A percentile compares a stretch with the other conserved stretches of the same genome.
phyloP scores from a whole-genome alignment of 2,888 invertebrate species.

The Chrysolina oricalcia region DNA sequence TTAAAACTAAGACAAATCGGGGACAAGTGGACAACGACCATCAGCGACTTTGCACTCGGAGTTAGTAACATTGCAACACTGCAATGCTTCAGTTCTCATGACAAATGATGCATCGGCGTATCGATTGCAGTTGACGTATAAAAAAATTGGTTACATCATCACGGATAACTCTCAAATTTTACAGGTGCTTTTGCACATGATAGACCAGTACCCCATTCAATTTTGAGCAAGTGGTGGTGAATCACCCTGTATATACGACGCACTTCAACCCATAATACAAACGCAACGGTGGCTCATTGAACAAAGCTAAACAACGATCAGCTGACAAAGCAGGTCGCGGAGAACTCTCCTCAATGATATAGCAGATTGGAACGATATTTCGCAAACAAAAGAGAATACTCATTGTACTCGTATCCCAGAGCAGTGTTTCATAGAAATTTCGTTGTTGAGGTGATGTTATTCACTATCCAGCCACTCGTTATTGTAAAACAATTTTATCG shows the following conservation, averaged over 20 bases:
- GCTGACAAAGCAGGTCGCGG: constrained; percentile 64
- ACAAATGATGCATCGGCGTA: too few species aligned
- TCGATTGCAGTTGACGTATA: too few species aligned
- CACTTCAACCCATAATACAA: neutral
- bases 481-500: neutral
- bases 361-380: constrained; percentile 64
- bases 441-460: neutral
- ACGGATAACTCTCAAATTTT: too few species aligned
- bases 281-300: constrained; percentile 58
- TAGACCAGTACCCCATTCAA: too few species aligned
- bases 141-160: too few species aligned
- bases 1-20: too few species aligned
- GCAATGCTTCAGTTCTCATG: too few species aligned
- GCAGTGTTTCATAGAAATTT: constrained; percentile 58
- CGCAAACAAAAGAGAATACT: constrained; percentile 64
- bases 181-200: too few species aligned
- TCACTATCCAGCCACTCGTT: neutral
- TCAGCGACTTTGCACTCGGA: too few species aligned
- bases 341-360: constrained; percentile 64
- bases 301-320: constrained; percentile 64
- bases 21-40: too few species aligned
- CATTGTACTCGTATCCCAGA: constrained; percentile 62
- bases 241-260: neutral
- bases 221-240: too few species aligned
- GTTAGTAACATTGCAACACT: too few species aligned